Base-by-base conservation (phyloP, 1,140 invertebrate species). In the Lysiphlebus fabarum region DNA sequence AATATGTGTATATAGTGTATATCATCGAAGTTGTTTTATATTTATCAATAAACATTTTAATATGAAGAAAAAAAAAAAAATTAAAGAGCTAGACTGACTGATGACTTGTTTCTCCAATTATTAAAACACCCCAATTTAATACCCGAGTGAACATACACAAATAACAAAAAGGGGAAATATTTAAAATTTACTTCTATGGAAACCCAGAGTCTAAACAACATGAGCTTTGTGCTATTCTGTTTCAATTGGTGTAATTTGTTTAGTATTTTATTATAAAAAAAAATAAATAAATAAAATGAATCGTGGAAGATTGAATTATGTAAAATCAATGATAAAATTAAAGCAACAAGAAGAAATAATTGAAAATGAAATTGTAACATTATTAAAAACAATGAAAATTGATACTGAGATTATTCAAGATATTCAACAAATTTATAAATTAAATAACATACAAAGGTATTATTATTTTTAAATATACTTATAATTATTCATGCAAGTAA, bases 271-370 rank as follows among this genome's bases (percentile, higher is more conserved):
- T 26, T 26, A 26, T 2, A 1, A 1, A 4, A 26, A 26, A 2
- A 26, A 26, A 26, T 26, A 26, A 26, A 26, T 1, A 26, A 48
- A 45, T 48, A 58, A 55, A 56, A 56, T 58, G 54, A 50, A 48
- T 36, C 48, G 38, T 5, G 56, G 66, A 42, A 72, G 49, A 26
- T 38, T 63, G 6, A 62, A 67, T 6, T 71, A 59, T 48, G 57
- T 70, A 10, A 73, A 71, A 47, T 62, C 70, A 10, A 59, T 76
- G 26, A 51, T 75, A 6, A 70, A 70, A 43, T 53, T 79, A 26
- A 79, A 75, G 44, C 70, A 74, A 34, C 71, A 78, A 51, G 73
- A 79, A 56, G 49, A 67, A 26, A 61, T 71, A 51, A 69, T 78
- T 12, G 72, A 75, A 42, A 79, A 71, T 45, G 70, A 65, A 10